These are phyloP conservation scores for Sipha maydis DNA, from an alignment of 2,888 invertebrate species.

Conservation along the genomic window DNA sequence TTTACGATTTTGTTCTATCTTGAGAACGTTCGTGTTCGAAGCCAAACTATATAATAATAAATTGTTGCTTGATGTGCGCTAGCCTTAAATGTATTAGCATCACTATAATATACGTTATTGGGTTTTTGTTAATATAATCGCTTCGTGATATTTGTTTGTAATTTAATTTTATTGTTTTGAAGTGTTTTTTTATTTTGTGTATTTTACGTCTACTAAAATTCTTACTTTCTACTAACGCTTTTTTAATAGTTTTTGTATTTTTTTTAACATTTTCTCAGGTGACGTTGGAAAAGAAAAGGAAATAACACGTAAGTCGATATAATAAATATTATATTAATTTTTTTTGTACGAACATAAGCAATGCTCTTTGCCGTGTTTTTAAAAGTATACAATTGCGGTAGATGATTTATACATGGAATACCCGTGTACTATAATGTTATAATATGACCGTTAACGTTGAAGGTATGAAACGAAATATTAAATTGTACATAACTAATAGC, in stretches of 20 bases:
- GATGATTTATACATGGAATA: neutral
- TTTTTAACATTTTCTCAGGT: conserved; percentile 68
- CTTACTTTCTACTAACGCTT: conserved; percentile 39
- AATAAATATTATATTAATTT: neutral
- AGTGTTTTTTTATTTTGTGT: conserved; percentile 47
- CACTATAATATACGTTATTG: conserved; percentile 14
- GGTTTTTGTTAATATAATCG: conserved; percentile 28
- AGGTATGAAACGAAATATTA: too few relatives aligned
- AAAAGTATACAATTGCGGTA: neutral
- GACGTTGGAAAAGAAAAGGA: conserved; percentile 70
- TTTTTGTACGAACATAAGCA: neutral
- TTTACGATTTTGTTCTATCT: conserved; percentile 11
- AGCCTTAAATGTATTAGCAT: conserved; percentile 21
- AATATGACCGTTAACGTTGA: too few relatives aligned
- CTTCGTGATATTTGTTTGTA: conserved; percentile 47
- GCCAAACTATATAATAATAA: neutral
- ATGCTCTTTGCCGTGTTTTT: conserved; percentile 38
- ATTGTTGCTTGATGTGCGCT: conserved; percentile 44
- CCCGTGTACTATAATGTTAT: neutral
- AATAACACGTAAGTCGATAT: conserved; percentile 73
- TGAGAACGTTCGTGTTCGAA: conserved; percentile 45
- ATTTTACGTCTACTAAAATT: conserved; percentile 34
- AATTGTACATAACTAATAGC: too few relatives aligned
- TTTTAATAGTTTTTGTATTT: conserved; percentile 50
- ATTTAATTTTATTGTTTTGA: conserved; percentile 22